A percentile compares a stretch with the other conserved stretches of the same genome.
These are phyloP conservation scores for Ivindomyrus marchei DNA, from an alignment of 2,113 vertebrate species.

Conservation along the genomic window DNA sequence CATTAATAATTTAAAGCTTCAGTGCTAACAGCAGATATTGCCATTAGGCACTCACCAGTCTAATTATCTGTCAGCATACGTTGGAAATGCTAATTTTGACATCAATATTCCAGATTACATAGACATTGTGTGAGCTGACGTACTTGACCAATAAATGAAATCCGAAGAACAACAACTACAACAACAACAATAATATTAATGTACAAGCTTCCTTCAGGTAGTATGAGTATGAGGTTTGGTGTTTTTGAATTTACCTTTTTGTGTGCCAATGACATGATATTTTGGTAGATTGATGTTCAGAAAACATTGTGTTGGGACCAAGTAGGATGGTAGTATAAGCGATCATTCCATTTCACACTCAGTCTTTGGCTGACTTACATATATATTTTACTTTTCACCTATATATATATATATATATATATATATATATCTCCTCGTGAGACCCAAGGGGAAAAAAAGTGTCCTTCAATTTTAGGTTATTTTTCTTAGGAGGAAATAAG, in stretches of 20 bases:
- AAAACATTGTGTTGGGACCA: background rate
- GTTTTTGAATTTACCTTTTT: background rate
- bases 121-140: background rate
- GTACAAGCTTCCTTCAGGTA: too few relatives aligned
- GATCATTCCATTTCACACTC: background rate
- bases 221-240: background rate
- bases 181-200: background rate
- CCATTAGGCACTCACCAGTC: background rate
- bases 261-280: background rate
- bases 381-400: background rate
- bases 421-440: too few relatives aligned
- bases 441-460: background rate
- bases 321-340: background rate
- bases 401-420: background rate
- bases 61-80: background rate
- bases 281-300: background rate
- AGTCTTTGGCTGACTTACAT: background rate
- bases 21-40: background rate
- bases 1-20: conserved; percentile 2
- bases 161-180: background rate
- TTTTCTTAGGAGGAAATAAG: too few relatives aligned
- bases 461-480: too few relatives aligned
- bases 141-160: background rate
- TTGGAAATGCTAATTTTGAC: background rate
- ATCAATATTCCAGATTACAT: background rate